A percentile compares a stretch with the other conserved stretches of the same genome.
phyloP scores from a whole-genome alignment of 2,888 invertebrate genomes.

The Cyrtodaria siliqua region DNA sequence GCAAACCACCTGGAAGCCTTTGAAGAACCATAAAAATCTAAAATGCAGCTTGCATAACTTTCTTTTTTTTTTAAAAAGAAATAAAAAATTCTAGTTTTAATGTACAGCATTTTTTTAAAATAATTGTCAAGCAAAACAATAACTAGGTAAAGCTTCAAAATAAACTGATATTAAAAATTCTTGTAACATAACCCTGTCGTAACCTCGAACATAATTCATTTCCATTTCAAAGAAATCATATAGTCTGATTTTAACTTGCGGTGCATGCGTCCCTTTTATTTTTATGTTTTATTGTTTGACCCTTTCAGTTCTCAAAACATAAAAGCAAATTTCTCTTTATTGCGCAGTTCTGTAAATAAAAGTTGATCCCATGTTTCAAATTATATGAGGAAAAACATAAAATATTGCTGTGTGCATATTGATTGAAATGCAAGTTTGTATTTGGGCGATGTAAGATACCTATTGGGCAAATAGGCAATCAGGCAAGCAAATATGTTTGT shows the following conservation, averaged over 20 bases:
- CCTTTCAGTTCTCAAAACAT: slow-evolving; percentile 30
- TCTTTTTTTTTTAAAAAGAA: too few species aligned
- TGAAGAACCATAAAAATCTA: too few species aligned
- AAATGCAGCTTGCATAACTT: too few species aligned
- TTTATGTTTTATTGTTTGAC: slow-evolving; percentile 48
- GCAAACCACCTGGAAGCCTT: too few species aligned
- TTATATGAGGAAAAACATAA: slow-evolving; percentile 53
- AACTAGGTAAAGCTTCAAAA: too few species aligned
- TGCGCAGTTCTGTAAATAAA: slow-evolving; percentile 49
- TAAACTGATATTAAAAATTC: slow-evolving; percentile 22
- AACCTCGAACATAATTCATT: slow-evolving; percentile 22
- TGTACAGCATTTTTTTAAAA: too few species aligned
- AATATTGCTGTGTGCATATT: slow-evolving; percentile 60
- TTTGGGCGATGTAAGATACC: too few species aligned
- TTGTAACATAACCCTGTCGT: slow-evolving; percentile 11
- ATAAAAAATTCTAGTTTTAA: too few species aligned
- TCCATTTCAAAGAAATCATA: slow-evolving; percentile 37
- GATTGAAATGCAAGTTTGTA: slow-evolving; percentile 52
- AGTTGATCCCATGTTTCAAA: slow-evolving; percentile 38
- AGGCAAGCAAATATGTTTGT: slow-evolving; percentile 37
- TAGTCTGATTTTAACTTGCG: slow-evolving; percentile 28
- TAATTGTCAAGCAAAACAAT: too few species aligned
- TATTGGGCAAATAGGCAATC: slow-evolving; percentile 27
- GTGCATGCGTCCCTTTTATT: slow-evolving; percentile 25
- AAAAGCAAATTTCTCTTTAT: slow-evolving; percentile 35